These are phyloP conservation scores for Papilio helenus DNA, from an alignment of 1,140 invertebrate species.

Conservation along the genomic window DNA sequence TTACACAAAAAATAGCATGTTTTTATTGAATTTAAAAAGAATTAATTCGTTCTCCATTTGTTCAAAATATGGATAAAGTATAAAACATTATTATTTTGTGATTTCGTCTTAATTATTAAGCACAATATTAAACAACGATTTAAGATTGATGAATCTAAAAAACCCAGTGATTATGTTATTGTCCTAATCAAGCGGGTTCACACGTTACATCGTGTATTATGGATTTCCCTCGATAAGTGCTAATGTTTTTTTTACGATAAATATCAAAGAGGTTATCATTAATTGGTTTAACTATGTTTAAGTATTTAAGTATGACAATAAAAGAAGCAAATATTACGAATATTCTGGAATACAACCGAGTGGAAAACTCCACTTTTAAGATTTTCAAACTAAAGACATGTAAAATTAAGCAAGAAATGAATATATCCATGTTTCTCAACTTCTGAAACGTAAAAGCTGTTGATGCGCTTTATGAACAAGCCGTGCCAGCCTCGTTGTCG, in stretches of 20 bases:
- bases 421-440: no score
- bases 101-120: background rate
- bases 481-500: background rate
- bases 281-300: no score
- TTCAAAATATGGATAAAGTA: background rate
- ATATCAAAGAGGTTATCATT: background rate
- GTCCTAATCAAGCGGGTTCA: background rate
- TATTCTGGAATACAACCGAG: no score
- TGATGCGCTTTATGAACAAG: no score
- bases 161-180: background rate
- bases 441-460: no score
- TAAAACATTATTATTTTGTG: background rate
- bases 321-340: no score
- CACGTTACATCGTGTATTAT: background rate
- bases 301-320: no score
- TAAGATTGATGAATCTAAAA: background rate
- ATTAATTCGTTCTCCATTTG: background rate
- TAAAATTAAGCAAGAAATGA: no score
- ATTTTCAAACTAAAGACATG: no score
- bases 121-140: background rate
- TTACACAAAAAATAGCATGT: no score
- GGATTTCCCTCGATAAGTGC: conserved; percentile 3
- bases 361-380: no score
- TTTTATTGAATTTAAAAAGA: no score
- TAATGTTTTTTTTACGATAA: background rate